Evolutionary conservation across 35 echinoderm and acorn worm genomes (phyloP).

Genomic region (Hemicentrotus pulcherrimus): DNA sequence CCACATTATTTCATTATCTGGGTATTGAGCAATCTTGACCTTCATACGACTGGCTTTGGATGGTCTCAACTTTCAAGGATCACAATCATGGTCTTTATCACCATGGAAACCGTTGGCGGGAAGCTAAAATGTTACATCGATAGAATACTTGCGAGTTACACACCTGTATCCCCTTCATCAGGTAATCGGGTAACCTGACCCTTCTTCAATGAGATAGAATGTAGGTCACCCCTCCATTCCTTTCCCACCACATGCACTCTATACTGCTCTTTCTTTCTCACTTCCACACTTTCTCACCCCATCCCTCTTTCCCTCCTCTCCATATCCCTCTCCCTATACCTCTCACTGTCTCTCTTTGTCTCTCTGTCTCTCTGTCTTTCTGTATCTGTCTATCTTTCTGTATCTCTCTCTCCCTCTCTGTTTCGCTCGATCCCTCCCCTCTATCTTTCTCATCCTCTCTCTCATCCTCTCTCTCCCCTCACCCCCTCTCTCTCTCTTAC

Average conservation of each 20-base stretch:
- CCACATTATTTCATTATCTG: neutral
- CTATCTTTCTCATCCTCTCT: too few relatives aligned
- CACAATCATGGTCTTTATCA: neutral
- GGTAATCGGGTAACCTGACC: neutral
- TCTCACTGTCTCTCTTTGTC: too few relatives aligned
- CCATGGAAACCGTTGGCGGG: slow-evolving; percentile 7
- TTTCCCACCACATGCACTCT: neutral
- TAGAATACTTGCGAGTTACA: neutral
- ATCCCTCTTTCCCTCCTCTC: neutral
- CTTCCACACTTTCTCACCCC: too few relatives aligned
- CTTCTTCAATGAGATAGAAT: neutral
- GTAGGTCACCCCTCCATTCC: neutral
- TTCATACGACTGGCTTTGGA: neutral
- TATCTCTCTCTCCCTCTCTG: too few relatives aligned
- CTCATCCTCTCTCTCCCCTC: too few relatives aligned
- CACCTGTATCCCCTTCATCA: neutral
- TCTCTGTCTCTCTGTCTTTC: too few relatives aligned
- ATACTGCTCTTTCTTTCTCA: too few relatives aligned
- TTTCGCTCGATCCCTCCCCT: too few relatives aligned
- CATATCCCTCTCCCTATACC: neutral
- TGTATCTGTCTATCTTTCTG: too few relatives aligned
- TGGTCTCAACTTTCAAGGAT: neutral
- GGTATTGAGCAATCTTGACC: neutral
- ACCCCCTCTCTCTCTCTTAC: too few relatives aligned
- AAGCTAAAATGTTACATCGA: neutral